Base-by-base conservation (phyloP, 53 echinoderm and acorn worm genomes). In the Temnopleurus reevesii region DNA sequence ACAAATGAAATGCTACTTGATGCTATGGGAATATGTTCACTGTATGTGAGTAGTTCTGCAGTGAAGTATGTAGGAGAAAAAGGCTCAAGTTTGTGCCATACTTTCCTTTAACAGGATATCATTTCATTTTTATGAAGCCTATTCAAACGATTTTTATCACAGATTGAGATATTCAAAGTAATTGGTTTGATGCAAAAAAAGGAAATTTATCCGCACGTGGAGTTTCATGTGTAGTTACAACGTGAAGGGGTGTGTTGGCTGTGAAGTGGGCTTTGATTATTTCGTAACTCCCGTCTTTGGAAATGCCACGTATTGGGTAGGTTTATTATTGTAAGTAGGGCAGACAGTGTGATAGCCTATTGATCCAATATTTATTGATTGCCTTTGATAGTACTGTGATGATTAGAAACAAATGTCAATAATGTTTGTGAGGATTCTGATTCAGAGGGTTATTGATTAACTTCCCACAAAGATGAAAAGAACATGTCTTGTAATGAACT, bases 381-480 rank as follows among this genome's bases (percentile, higher is more conserved):
- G 71, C 41, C 38, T 71, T 71, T 36, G 71, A 71, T 71, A 71
- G 41, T 36, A n/a, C 33, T 38, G 8, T 71, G 9, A n/a, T 4
- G 71, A 71, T 71, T 19, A n/a, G n/a, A 18, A 43, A 23, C 43
- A 0, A 4, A 0, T 7, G 43, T 71, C 36, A 71, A 71, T 71
- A 71, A 41, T n/a, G n/a, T 23, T 5, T 71, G 71, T 71, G 36
- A 15, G 71, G 23, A 12, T n/a, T 71, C n/a, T 71, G 71, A 71
- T 71, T 71, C 71, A 71, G 71, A 21, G 19, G n/a, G 71, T 71
- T 71, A 71, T 71, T 71, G 71, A 71, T 71, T 71, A 71, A 71
- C 71, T n/a, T 41, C 4, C n/a, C n/a, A 3, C 6, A 41, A 71
- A 71, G 71, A 71, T 41, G n/a, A 41, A 41, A 71, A 38, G 34